These are phyloP conservation scores for Amyelois transitella DNA, from an alignment of 1,140 invertebrate species.

Conservation along the genomic window DNA sequence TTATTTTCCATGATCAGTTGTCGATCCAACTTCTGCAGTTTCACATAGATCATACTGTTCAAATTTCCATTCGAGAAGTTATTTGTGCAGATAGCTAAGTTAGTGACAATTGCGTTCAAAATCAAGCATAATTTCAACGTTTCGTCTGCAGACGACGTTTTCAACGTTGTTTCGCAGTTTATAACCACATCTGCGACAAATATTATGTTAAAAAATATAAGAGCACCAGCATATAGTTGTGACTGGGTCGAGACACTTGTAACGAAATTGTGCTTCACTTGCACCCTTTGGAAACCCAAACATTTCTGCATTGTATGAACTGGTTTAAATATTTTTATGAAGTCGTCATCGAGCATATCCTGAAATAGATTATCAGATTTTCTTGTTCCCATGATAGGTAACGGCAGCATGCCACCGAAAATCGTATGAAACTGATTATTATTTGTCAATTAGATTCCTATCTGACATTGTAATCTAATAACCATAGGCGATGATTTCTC, in stretches of 20 bases:
- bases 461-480: too few relatives aligned
- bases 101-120: background rate
- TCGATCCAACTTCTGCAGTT: constrained; percentile 40
- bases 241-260: background rate
- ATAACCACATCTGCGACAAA: background rate
- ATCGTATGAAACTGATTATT: too few relatives aligned
- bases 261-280: background rate
- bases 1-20: constrained; percentile 20
- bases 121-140: background rate
- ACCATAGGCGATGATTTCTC: too few relatives aligned
- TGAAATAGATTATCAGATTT: background rate
- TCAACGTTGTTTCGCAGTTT: background rate
- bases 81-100: constrained; percentile 9
- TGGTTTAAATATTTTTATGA: background rate
- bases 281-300: background rate
- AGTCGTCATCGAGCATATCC: background rate
- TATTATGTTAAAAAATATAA: background rate
- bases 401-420: too few relatives aligned
- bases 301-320: background rate
- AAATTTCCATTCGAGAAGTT: constrained; percentile 14
- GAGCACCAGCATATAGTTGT: background rate
- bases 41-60: constrained; percentile 33
- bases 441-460: too few relatives aligned
- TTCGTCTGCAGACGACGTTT: background rate
- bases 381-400: too few relatives aligned